Conservation (phyloP, 2,797 vertebrate genomes). For the Centropyge bicolor region DNA sequence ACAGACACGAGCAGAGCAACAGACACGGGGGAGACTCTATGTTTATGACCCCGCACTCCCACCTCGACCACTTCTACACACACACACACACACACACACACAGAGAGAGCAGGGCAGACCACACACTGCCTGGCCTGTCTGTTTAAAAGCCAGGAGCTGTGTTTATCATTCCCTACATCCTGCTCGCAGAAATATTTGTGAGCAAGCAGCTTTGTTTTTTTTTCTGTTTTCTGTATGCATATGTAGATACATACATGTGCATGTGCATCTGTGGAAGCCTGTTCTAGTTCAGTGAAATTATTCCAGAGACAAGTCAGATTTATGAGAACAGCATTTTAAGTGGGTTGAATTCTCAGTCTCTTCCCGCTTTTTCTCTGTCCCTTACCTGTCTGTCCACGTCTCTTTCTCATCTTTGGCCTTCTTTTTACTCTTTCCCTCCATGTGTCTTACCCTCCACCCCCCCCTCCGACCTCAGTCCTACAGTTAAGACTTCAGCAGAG, state of each 20-base stretch:
- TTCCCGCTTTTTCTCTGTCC: constrained; percentile 63
- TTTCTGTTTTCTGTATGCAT: constrained; percentile 47
- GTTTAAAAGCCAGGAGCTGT: constrained; percentile 89
- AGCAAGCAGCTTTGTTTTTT: constrained; percentile 67
- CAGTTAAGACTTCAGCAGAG: constrained; percentile 99
- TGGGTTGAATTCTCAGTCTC: constrained; percentile 68
- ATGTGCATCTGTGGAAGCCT: constrained; percentile 12
- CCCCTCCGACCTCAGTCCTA: constrained; percentile 87
- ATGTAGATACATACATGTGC: constrained; percentile 20
- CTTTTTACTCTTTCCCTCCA: constrained; percentile 31
- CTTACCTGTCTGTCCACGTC: constrained; percentile 56
- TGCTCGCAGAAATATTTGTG: constrained; percentile 87
- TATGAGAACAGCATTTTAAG: constrained; percentile 42
- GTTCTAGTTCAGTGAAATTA: background rate
- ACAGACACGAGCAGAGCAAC: constrained; percentile 56
- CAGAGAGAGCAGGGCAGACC: constrained; percentile 78
- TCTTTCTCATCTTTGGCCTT: constrained; percentile 46
- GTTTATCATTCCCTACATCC: constrained; percentile 88
- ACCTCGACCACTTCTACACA: constrained; percentile 51
- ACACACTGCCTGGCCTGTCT: constrained; percentile 86
- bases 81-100: constrained; percentile 32
- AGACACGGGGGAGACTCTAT: constrained; percentile 75
- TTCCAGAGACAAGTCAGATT: too few relatives aligned
- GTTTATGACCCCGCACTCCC: constrained; percentile 78
- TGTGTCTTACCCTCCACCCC: constrained; percentile 31